Evolutionary conservation across 2,113 vertebrate species (phyloP).

Genomic region (Elephantulus edwardii): DNA sequence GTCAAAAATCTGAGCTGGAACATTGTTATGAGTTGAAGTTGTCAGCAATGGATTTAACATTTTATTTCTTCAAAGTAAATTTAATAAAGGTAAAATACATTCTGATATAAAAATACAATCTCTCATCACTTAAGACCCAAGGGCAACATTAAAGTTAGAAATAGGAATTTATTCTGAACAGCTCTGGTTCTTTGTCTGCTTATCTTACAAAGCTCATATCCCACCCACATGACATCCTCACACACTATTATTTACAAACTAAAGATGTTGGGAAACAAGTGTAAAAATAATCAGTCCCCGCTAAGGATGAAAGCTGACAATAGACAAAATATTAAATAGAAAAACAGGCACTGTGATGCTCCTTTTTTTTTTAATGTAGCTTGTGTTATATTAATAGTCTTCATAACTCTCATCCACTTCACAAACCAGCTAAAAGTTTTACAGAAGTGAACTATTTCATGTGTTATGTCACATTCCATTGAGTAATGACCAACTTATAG

Average conservation of each 20-base stretch:
- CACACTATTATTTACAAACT: too few species aligned
- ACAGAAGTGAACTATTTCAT: not conserved
- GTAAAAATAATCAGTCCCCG: not conserved
- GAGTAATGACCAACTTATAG: too few species aligned
- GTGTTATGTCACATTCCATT: not conserved
- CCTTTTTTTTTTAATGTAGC: too few species aligned
- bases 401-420: not conserved
- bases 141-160: not conserved
- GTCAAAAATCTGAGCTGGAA: too few species aligned
- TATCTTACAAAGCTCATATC: not conserved
- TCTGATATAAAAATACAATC: not conserved
- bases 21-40: too few species aligned
- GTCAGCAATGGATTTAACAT: not conserved
- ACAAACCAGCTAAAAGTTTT: not conserved
- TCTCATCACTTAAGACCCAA: not conserved
- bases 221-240: not conserved
- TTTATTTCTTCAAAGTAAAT: not conserved
- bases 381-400: not conserved
- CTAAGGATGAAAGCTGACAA: not conserved
- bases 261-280: not conserved
- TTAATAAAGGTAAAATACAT: not conserved
- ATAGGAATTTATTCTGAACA: not conserved
- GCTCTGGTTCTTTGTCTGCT: not conserved
- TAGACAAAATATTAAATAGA: not conserved
- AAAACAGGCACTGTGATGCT: not conserved